phyloP scores from a whole-genome alignment of 2,797 vertebrate species.

The Falco novaeseelandiae region DNA sequence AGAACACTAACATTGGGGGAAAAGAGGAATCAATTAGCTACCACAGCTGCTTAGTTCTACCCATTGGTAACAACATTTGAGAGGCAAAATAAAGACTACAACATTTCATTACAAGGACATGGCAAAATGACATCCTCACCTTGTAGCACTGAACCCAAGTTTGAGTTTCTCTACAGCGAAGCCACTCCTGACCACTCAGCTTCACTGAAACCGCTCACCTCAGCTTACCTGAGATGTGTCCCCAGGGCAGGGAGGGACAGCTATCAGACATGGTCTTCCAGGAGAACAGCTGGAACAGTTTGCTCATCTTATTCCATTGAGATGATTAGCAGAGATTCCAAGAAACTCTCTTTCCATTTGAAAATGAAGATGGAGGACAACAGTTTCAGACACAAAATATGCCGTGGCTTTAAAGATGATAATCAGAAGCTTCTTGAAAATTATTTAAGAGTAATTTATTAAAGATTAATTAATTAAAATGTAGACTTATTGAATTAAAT shows the following conservation, averaged over 20 bases:
- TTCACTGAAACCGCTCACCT: background rate
- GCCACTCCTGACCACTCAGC: no score
- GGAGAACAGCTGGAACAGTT: background rate
- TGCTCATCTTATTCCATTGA: background rate
- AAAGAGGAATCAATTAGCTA: background rate
- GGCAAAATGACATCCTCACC: background rate
- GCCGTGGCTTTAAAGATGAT: background rate
- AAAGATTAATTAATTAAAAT: no score
- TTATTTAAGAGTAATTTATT: background rate
- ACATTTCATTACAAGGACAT: background rate
- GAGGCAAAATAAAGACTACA: background rate
- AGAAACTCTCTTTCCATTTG: background rate
- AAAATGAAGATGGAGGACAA: background rate
- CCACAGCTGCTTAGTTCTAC: background rate
- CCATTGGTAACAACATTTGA: background rate
- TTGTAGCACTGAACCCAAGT: background rate
- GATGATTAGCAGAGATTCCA: background rate
- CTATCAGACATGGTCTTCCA: rapidly evolving
- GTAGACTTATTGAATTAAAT: background rate
- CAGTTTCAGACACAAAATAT: background rate
- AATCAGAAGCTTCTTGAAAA: background rate
- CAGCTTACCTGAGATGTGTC: background rate
- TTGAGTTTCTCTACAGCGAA: background rate
- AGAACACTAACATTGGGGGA: background rate
- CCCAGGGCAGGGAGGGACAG: background rate